Base-by-base conservation (phyloP, 2,113 vertebrate genomes). In the Ceyx cyanopectus region DNA sequence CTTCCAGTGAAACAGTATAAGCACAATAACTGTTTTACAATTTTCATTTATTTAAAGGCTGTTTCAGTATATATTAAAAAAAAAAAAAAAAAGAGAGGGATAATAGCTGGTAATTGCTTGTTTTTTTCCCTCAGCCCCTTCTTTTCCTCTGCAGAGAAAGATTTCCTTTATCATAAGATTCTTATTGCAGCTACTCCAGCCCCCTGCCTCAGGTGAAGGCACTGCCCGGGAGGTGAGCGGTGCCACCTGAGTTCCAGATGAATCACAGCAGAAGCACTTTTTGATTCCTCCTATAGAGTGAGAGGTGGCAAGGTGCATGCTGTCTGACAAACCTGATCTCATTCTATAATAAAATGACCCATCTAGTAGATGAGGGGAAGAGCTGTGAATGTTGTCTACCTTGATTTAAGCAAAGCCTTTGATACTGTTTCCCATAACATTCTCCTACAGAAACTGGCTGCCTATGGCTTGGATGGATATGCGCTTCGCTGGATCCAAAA, bases 261-360 rank as follows among this genome's bases (percentile, higher is more conserved):
- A 4, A 34, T 22, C 16, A 7, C 0, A 2, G 65, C 4, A 70
- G 34, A 34, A 80, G 3, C 20, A 6, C 2, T 54, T 32, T 7
- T 9, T 10, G 1, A 5, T 3, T 10, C 4, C 2, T 58, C 5
- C 6, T 57, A 7, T 8, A 41, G 34, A 5, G 12, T 10, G 0
- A 19, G 37, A 13, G 32, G 5, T 6, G 8, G 3, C 0, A 17
- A 12, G 22, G 9, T 41, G 13, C 0, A 0, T 37, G 37, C 10
- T 37, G 37, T 37, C 37, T 37, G 37, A 37, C 37, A 37, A 37
- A 37, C 37, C 37, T 37, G 37, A 37, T 37, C 37, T 37, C 37
- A 37, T 37, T 10, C 37, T 37, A 37, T 37, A 8, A 37, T 37
- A 37, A 37, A 37, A 37, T 37, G 37, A 37, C 9, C 37, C 37